phyloP scores from a whole-genome alignment of 2,888 invertebrate genomes.

The Hyppa rectilinea region DNA sequence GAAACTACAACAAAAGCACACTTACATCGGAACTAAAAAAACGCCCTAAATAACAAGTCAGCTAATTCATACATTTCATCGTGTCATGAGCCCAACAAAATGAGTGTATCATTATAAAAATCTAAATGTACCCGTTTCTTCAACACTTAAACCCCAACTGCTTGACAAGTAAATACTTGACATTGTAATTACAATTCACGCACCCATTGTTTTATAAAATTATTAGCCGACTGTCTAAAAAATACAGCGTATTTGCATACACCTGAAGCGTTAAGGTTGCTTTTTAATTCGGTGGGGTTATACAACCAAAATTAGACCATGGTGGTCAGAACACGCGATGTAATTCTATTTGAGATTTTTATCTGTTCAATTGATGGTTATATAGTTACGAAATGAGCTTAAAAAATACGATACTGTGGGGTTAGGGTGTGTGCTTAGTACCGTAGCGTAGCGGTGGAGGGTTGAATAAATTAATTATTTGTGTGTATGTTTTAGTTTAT shows the following conservation, averaged over 20 bases:
- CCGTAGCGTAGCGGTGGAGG: constrained; percentile 40
- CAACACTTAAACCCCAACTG: constrained; percentile 67
- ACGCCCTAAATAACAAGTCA: constrained; percentile 44
- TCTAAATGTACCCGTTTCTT: constrained; percentile 68
- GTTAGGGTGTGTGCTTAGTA: constrained; percentile 64
- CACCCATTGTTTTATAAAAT: constrained; percentile 81
- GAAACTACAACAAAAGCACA: constrained; percentile 11
- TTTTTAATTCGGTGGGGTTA: constrained; percentile 69
- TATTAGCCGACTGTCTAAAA: constrained; percentile 52
- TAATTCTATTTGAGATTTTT: constrained; percentile 83
- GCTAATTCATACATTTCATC: constrained; percentile 66
- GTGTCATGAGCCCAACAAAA: constrained; percentile 59
- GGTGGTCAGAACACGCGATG: constrained; percentile 83
- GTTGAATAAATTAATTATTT: constrained; percentile 31
- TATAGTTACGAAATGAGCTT: constrained; percentile 84
- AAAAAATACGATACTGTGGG: constrained; percentile 79
- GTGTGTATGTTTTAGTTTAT: background rate
- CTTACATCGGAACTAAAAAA: constrained; percentile 27
- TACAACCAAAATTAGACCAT: constrained; percentile 80
- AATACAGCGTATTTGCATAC: constrained; percentile 56
- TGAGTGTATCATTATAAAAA: constrained; percentile 67
- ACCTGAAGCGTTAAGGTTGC: constrained; percentile 32
- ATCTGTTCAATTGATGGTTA: constrained; percentile 89
- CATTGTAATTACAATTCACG: constrained; percentile 80
- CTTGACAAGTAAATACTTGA: constrained; percentile 84